Conservation (phyloP, 2,888 invertebrate genomes). For the Brassicogethes aeneus region DNA sequence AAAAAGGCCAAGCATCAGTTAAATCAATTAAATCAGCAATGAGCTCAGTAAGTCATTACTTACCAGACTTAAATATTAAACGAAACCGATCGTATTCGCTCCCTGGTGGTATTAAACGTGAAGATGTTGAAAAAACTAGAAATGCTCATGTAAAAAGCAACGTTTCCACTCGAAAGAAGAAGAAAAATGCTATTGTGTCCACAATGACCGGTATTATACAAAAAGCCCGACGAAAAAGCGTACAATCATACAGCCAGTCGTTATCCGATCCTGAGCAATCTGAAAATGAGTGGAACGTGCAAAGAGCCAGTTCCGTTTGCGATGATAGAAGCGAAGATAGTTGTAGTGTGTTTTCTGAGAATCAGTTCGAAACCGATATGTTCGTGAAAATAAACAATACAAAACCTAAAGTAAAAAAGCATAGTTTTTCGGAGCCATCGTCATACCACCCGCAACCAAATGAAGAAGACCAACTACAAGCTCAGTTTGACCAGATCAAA, state of each 20-base stretch:
- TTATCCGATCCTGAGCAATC: conserved; percentile 70
- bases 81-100: conserved; percentile 75
- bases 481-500: conserved; percentile 18
- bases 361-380: conserved; percentile 46
- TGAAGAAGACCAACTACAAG: conserved; percentile 16
- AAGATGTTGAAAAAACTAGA: conserved; percentile 45
- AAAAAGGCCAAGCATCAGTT: conserved; percentile 58
- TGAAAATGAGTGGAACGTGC: conserved; percentile 58
- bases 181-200: conserved; percentile 71
- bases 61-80: conserved; percentile 74
- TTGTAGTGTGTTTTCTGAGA: conserved; percentile 56
- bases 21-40: conserved; percentile 67
- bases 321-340: conserved; percentile 51
- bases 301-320: conserved; percentile 61
- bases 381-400: conserved; percentile 46
- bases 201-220: conserved; percentile 79
- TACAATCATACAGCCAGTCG: conserved; percentile 48
- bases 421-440: conserved; percentile 9
- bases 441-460: neutral
- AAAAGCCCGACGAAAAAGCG: conserved; percentile 63
- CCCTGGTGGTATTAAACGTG: conserved; percentile 59
- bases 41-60: conserved; percentile 70
- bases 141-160: conserved; percentile 27
- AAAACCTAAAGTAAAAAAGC: conserved; percentile 12
- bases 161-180: conserved; percentile 49